phyloP scores from a whole-genome alignment of 2,888 invertebrate species.

The Pachydiplax longipennis region DNA sequence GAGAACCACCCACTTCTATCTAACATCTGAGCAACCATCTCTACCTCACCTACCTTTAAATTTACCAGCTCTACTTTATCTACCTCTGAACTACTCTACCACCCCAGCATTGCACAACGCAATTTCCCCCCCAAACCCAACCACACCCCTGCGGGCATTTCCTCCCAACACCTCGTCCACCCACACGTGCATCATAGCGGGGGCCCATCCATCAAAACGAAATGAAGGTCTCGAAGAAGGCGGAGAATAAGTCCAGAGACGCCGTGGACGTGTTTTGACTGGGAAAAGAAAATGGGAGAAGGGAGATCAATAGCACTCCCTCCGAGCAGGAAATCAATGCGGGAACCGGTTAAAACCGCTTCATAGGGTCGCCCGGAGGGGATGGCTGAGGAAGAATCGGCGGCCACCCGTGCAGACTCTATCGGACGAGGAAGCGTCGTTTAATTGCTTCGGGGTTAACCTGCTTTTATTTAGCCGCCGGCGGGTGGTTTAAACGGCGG shows the following conservation, averaged over 20 bases:
- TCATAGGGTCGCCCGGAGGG: not conserved
- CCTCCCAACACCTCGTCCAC: not conserved
- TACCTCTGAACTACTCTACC: too few relatives aligned
- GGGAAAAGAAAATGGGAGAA: conserved; percentile 12
- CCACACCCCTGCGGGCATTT: too few relatives aligned
- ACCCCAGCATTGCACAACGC: too few relatives aligned
- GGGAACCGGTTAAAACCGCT: not conserved
- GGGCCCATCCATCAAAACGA: conserved; percentile 22
- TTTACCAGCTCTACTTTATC: too few relatives aligned
- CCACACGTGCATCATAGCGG: conserved; percentile 3
- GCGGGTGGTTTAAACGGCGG: not conserved
- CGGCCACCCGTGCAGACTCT: not conserved
- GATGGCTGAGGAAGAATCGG: not conserved
- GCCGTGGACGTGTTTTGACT: conserved; percentile 29
- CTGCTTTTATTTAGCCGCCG: not conserved
- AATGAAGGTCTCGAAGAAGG: conserved; percentile 7
- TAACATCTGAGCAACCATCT: too few relatives aligned
- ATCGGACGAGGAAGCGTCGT: not conserved
- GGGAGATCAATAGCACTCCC: not conserved
- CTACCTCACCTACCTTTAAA: too few relatives aligned
- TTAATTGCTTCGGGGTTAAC: not conserved
- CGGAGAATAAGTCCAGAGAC: not conserved
- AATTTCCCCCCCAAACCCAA: too few relatives aligned
- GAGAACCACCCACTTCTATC: too few relatives aligned
- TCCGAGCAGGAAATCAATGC: not conserved